A percentile compares a stretch with the other conserved stretches of the same genome.
Evolutionary conservation across 2,888 invertebrate species (phyloP).

Genomic region (Agrypnus murinus): DNA sequence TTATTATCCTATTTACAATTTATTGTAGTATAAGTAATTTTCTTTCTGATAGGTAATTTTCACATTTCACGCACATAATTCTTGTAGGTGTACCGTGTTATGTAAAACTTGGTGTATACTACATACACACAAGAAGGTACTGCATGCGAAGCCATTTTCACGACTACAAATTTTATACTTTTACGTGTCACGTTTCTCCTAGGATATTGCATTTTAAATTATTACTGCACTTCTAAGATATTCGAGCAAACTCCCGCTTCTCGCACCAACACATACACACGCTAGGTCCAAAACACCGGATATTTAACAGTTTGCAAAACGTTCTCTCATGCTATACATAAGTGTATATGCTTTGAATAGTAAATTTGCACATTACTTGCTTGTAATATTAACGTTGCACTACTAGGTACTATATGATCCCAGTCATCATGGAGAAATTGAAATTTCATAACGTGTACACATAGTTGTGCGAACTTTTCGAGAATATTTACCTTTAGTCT

Average conservation of each 20-base stretch:
- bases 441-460: constrained; percentile 3
- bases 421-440: constrained; percentile 6
- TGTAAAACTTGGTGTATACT: constrained; percentile 46
- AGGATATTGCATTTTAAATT: constrained; percentile 67
- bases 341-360: constrained; percentile 25
- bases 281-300: constrained; percentile 23
- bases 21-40: constrained; percentile 37
- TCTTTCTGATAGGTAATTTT: constrained; percentile 47
- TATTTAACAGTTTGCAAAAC: constrained; percentile 30
- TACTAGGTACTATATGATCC: constrained; percentile 10
- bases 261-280: constrained; percentile 7
- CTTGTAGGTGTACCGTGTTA: constrained; percentile 40
- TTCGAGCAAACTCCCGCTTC: constrained; percentile 38
- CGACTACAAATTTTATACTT: constrained; percentile 57
- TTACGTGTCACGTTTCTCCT: constrained; percentile 62
- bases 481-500: not conserved
- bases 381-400: constrained; percentile 14
- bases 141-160: constrained; percentile 59
- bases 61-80: constrained; percentile 38
- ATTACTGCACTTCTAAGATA: constrained; percentile 54
- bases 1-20: constrained; percentile 33
- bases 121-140: constrained; percentile 39
- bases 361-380: constrained; percentile 29
- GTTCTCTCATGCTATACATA: constrained; percentile 21
- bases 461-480: not conserved